phyloP scores from a whole-genome alignment of 2,797 vertebrate genomes.

The Harpagifer antarcticus region DNA sequence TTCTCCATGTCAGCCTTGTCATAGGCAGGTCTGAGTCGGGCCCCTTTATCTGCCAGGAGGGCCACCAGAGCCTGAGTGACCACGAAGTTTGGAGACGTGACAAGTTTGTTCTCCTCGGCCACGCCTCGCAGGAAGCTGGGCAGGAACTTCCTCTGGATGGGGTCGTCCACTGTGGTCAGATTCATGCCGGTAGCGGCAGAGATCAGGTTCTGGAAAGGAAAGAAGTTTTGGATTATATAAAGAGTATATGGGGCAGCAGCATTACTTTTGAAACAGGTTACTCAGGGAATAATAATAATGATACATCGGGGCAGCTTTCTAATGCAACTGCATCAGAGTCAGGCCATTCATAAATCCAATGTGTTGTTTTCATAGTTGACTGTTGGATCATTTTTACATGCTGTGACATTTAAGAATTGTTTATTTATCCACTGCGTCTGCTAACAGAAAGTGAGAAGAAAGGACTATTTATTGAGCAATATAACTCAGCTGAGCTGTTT shows the following conservation, averaged over 20 bases:
- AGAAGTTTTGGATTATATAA: neutral
- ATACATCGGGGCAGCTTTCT: too few relatives aligned
- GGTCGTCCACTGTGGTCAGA: constrained; percentile 96
- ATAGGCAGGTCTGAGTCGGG: constrained; percentile 91
- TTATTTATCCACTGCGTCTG: too few relatives aligned
- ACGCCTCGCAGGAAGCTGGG: constrained; percentile 96
- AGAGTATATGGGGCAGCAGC: neutral
- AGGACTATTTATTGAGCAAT: too few relatives aligned
- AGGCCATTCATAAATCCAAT: too few relatives aligned
- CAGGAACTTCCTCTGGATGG: constrained; percentile 96
- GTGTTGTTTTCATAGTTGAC: too few relatives aligned
- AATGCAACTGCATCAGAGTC: too few relatives aligned
- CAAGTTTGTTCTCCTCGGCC: constrained; percentile 97
- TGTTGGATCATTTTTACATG: too few relatives aligned
- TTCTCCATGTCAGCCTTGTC: constrained; percentile 96
- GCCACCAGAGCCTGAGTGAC: constrained; percentile 98
- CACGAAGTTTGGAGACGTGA: constrained; percentile 97
- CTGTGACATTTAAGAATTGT: too few relatives aligned
- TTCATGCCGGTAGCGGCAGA: constrained; percentile 98
- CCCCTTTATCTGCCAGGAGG: constrained; percentile 95
- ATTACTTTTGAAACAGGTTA: neutral
- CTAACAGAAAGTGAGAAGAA: too few relatives aligned
- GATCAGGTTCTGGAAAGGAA: constrained; percentile 91
- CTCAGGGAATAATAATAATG: too few relatives aligned
- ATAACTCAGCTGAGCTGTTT: too few relatives aligned